Conservation (phyloP, 1,140 invertebrate genomes). For the Drosophila sechellia region DNA sequence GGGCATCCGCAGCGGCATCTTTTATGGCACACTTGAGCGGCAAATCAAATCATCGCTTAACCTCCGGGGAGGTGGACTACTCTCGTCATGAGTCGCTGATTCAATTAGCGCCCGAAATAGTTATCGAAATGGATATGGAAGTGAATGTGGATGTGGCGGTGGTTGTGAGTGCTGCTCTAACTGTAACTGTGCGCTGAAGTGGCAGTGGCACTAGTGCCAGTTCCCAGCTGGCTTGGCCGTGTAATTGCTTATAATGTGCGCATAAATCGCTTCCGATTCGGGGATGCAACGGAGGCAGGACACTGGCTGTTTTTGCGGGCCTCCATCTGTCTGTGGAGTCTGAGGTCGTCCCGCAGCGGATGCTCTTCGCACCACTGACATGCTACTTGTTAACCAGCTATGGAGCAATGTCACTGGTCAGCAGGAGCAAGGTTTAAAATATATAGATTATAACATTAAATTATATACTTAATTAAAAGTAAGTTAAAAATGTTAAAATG, state of each 20-base stretch:
- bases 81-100: constrained; percentile 52
- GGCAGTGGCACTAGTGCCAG: constrained; percentile 3
- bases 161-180: not conserved
- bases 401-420: constrained; percentile 24
- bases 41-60: constrained; percentile 62
- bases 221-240: constrained; percentile 38
- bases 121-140: constrained; percentile 47
- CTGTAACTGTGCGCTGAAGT: constrained; percentile 1
- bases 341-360: constrained; percentile 19
- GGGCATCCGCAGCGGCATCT: constrained; percentile 6
- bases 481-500: no score
- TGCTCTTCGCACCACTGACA: constrained; percentile 29
- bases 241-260: constrained; percentile 75
- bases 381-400: constrained; percentile 3
- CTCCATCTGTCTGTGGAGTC: constrained; percentile 14
- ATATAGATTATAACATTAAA: no score
- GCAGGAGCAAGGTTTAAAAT: not conserved
- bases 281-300: not conserved
- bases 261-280: constrained; percentile 54
- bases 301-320: constrained; percentile 7
- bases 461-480: no score
- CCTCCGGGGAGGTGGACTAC: constrained; percentile 22
- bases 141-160: constrained; percentile 19
- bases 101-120: constrained; percentile 71
- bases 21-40: constrained; percentile 34